These are phyloP conservation scores for Pristionchus pacificus DNA, from an alignment of 1,140 invertebrate species.

Conservation along the genomic window DNA sequence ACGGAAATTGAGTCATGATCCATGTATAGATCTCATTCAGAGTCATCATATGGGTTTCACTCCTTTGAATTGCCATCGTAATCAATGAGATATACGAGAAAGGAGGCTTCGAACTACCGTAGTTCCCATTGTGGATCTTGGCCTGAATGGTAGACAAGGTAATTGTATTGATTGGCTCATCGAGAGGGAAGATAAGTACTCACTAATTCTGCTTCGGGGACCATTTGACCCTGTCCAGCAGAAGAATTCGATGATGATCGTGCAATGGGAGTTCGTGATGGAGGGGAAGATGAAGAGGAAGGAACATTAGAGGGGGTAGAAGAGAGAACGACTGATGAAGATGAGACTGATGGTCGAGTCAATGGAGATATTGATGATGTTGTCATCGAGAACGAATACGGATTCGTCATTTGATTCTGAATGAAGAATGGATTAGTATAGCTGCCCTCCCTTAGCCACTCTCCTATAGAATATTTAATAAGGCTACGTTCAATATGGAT, in stretches of 20 bases:
- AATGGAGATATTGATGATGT: no score
- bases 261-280: background rate
- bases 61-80: slow-evolving; percentile 98
- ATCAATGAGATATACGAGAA: slow-evolving; percentile 98
- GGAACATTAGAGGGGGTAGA: background rate
- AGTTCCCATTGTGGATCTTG: no score
- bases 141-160: no score
- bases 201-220: no score
- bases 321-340: background rate
- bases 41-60: slow-evolving; percentile 89
- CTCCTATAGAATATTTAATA: background rate
- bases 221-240: background rate
- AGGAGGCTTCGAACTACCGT: slow-evolving; percentile 94
- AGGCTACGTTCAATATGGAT: background rate
- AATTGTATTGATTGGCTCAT: no score
- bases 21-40: slow-evolving; percentile 98
- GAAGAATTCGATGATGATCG: background rate
- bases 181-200: no score
- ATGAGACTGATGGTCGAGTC: no score
- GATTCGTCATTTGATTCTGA: no score
- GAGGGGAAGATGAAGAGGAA: background rate
- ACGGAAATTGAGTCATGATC: slow-evolving; percentile 98
- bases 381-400: no score
- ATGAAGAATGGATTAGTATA: background rate
- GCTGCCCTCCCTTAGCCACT: background rate